phyloP scores from a whole-genome alignment of 2,888 invertebrate species.

The Drosophila silvestris region DNA sequence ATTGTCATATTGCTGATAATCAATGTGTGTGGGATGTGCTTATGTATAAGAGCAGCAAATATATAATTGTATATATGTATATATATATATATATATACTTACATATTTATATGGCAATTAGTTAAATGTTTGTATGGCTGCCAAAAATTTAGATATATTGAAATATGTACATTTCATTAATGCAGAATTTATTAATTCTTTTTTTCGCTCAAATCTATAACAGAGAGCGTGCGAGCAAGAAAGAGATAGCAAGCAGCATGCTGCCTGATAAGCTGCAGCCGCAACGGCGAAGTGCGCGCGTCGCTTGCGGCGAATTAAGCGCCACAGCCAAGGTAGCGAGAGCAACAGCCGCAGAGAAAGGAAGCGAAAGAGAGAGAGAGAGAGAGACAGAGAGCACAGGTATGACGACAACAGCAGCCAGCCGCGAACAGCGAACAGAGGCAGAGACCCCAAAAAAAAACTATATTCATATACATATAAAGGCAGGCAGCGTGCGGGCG shows the following conservation, averaged over 20 bases:
- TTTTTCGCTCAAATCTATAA: constrained; percentile 16
- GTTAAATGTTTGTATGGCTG: constrained; percentile 58
- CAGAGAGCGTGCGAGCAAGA: constrained; percentile 12
- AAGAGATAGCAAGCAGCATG: constrained; percentile 12
- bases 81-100: not conserved
- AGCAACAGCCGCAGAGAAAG: not conserved
- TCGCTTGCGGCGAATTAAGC: constrained; percentile 56
- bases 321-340: constrained; percentile 8
- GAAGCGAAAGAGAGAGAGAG: not conserved
- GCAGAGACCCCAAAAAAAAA: constrained; percentile 25
- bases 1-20: constrained; percentile 46
- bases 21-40: constrained; percentile 41
- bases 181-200: constrained; percentile 57
- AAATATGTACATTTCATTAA: constrained; percentile 52
- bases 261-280: constrained; percentile 48
- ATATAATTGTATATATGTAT: not conserved
- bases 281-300: constrained; percentile 41
- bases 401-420: constrained; percentile 52
- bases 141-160: constrained; percentile 56
- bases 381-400: constrained; percentile 17
- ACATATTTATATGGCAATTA: constrained; percentile 52
- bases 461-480: not conserved
- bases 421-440: not conserved
- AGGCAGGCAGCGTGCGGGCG: constrained; percentile 46
- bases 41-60: constrained; percentile 15